Evolutionary conservation across 2,797 vertebrate genomes (phyloP).

Genomic region (Vespertilio murinus): DNA sequence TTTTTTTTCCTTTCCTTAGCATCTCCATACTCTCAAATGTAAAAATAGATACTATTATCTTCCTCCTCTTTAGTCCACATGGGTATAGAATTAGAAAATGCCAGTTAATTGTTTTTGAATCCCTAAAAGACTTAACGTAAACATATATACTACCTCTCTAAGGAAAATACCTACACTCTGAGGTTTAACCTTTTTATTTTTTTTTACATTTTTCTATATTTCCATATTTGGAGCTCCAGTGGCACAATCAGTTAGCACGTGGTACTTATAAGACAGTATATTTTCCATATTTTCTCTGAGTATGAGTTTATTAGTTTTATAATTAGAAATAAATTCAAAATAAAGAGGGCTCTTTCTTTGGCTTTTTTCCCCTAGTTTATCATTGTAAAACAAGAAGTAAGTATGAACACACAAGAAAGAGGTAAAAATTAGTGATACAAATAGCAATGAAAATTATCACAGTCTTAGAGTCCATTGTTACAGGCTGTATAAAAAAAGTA

Average conservation of each 20-base stretch:
- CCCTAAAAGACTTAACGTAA: conserved; percentile 34
- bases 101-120: background rate
- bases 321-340: background rate
- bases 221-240: too few relatives aligned
- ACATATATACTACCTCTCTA: background rate
- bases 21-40: background rate
- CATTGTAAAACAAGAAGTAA: conserved; percentile 9
- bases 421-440: background rate
- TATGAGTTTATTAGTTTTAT: background rate
- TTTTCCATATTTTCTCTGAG: background rate
- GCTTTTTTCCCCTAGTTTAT: conserved; percentile 21
- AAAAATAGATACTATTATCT: background rate
- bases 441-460: conserved; percentile 26
- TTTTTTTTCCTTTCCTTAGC: background rate
- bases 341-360: background rate
- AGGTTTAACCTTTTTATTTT: background rate
- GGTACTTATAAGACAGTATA: too few relatives aligned
- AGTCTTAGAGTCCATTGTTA: background rate
- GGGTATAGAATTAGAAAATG: conserved; percentile 14
- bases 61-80: background rate
- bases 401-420: background rate
- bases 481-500: too few relatives aligned
- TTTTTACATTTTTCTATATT: background rate
- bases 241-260: too few relatives aligned
- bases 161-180: conserved; percentile 30